Conservation (phyloP, 1,140 invertebrate genomes). For the Diploscapter pachys region DNA sequence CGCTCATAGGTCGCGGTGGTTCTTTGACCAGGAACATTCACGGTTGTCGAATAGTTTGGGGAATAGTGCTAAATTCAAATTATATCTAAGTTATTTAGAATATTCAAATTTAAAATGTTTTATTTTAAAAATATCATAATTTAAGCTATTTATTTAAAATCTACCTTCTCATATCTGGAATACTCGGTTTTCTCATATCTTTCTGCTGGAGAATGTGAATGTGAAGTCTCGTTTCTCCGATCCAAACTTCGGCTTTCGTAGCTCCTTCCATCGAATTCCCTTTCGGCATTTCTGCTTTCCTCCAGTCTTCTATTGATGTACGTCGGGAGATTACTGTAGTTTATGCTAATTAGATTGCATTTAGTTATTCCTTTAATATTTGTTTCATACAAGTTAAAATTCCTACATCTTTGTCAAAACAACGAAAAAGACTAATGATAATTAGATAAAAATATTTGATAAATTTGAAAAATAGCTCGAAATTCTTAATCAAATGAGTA, state of each 20-base stretch:
- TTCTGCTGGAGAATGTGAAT: neutral
- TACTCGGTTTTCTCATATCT: constrained; percentile 16
- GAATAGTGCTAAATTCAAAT: too few relatives aligned
- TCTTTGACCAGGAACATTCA: too few relatives aligned
- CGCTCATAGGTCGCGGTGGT: constrained; percentile 10
- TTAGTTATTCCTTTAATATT: neutral
- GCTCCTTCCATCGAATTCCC: neutral
- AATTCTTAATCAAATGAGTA: neutral
- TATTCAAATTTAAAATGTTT: too few relatives aligned
- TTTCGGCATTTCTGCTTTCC: constrained; percentile 8
- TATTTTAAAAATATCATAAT: neutral
- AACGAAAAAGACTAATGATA: neutral
- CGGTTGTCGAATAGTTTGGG: neutral
- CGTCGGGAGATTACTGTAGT: constrained; percentile 9
- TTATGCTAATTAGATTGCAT: neutral
- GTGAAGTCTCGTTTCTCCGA: neutral
- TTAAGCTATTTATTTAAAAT: neutral
- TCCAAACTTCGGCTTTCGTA: neutral
- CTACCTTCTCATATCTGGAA: constrained; percentile 15
- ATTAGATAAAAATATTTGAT: neutral
- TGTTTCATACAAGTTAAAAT: neutral
- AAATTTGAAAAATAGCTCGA: neutral
- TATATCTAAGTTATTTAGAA: too few relatives aligned
- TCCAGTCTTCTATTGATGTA: constrained; percentile 12
- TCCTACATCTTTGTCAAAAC: neutral